phyloP scores from a whole-genome alignment of 1,140 invertebrate genomes.

The Trichonephila inaurata region DNA sequence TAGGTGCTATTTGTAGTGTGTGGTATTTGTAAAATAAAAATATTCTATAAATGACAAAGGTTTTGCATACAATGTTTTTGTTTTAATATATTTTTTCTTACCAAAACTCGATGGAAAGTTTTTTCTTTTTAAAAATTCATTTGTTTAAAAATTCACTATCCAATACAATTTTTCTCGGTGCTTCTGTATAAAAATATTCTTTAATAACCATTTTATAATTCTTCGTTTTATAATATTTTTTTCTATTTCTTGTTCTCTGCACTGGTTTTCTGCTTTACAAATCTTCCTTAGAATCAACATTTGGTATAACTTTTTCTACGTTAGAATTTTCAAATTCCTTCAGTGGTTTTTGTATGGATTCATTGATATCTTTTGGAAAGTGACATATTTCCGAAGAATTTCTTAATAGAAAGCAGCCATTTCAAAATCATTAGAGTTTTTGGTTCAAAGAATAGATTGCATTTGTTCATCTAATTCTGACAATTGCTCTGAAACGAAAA shows the following conservation, averaged over 20 bases:
- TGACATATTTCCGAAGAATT: not conserved
- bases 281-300: not conserved
- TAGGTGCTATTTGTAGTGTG: too few species aligned
- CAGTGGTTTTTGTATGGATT: not conserved
- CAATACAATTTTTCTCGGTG: not conserved
- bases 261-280: not conserved
- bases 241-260: not conserved
- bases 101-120: not conserved
- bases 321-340: not conserved
- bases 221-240: not conserved
- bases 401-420: not conserved
- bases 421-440: not conserved
- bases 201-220: not conserved
- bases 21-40: too few species aligned
- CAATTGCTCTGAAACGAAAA: not conserved
- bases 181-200: not conserved
- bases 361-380: not conserved
- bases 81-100: not conserved
- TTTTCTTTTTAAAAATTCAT: not conserved
- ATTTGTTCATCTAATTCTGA: not conserved
- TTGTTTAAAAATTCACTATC: too few species aligned
- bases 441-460: not conserved
- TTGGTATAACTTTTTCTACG: not conserved
- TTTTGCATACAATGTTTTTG: too few species aligned
- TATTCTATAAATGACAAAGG: too few species aligned